Conservation (phyloP, 2,113 vertebrate genomes). For the Thunnus maccoyii region DNA sequence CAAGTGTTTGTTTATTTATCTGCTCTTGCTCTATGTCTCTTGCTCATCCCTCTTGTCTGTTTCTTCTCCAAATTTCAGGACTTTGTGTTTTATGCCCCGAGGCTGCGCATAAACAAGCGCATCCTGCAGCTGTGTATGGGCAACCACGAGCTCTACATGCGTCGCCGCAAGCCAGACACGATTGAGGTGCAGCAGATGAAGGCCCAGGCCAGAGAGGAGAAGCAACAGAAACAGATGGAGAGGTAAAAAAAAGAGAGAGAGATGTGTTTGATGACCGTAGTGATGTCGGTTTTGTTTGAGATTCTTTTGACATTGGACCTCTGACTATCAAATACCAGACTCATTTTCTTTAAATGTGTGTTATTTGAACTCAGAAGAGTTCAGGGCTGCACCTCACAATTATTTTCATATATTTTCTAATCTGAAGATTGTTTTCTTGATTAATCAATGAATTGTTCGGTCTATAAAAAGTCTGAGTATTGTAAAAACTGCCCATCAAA, state of each 20-base stretch:
- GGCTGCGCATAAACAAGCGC: constrained; percentile 96
- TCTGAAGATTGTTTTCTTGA: no score
- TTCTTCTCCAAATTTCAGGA: constrained; percentile 82
- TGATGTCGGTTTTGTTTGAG: background rate
- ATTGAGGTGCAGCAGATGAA: constrained; percentile 99
- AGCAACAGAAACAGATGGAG: constrained; percentile 92
- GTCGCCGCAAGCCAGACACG: constrained; percentile 95
- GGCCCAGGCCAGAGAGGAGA: constrained; percentile 95
- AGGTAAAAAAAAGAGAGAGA: constrained; percentile 76
- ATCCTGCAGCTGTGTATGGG: constrained; percentile 99
- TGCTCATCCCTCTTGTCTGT: background rate
- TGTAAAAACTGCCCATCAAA: no score
- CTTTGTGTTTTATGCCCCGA: constrained; percentile 95
- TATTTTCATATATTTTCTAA: no score
- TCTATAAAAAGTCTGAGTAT: no score
- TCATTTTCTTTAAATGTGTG: no score
- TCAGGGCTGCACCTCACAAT: no score
- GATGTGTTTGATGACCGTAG: no score
- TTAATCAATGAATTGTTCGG: no score
- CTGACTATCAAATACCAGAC: no score
- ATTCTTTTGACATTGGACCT: no score
- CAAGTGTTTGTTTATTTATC: background rate
- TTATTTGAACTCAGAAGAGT: no score
- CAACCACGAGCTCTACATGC: constrained; percentile 98
- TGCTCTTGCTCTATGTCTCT: background rate